Conservation (phyloP, 2,113 vertebrate species). For the Campylorhamphus procurvoides region DNA sequence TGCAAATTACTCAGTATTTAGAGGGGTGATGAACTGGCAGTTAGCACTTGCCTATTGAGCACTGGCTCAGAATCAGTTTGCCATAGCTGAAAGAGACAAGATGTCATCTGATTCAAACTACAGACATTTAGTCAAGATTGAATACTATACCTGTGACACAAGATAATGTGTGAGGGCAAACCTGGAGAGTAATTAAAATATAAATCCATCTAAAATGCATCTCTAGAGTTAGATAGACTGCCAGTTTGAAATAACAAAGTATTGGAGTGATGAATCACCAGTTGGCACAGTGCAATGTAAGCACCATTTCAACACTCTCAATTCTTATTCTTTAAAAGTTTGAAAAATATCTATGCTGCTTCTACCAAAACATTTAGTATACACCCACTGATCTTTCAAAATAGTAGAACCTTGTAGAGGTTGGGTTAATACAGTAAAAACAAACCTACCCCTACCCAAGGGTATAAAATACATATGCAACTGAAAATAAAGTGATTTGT, state of each 20-base stretch:
- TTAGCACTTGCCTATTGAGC: background rate
- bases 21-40: background rate
- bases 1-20: background rate
- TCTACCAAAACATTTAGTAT: background rate
- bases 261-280: background rate
- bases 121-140: background rate
- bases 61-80: background rate
- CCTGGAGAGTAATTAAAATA: conserved; percentile 25
- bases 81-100: background rate
- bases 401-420: background rate
- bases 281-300: background rate
- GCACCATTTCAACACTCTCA: background rate
- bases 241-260: background rate
- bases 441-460: too few species aligned
- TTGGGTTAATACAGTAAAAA: too few species aligned
- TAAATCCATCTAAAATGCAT: conserved; percentile 10
- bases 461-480: too few species aligned
- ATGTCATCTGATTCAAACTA: background rate
- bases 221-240: background rate
- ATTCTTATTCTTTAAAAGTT: background rate
- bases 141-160: background rate
- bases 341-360: background rate
- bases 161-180: conserved; percentile 11
- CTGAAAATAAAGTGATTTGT: too few species aligned
- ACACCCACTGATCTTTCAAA: background rate